Evolutionary conservation across 2,888 invertebrate species (phyloP), one percentile per base, ranked within the genome.

Genomic region (Patella ulyssiponensis): DNA sequence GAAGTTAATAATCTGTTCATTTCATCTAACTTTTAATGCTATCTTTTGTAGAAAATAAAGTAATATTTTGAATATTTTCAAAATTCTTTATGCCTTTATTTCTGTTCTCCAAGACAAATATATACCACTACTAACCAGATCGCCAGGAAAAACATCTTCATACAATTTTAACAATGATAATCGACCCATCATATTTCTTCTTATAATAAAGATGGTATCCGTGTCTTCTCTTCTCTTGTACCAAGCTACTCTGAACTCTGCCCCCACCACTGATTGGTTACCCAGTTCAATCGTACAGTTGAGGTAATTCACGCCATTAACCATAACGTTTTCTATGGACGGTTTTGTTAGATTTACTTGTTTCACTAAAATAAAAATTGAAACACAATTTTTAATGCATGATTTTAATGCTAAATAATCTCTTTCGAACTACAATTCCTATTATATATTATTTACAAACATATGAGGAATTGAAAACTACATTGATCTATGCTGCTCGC

Each of bases 131-230:
- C 64, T 64, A 23, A 64, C 64, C 20, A 23, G 64, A 20, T 64
- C 64, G 23, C 64, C 64, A 12, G 64, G 64, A 20, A 64, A 64
- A 64, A 64, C 64, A 64, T 64, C 64, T 20, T 64, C 20, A 14
- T 64, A 64, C 12, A 64, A 20, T 64, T 64, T 64, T 64, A 64
- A 64, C 23, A 64, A 64, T 23, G 64, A 64, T 64, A 64, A 64
- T 20, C 64, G 64, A 23, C 64, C 64, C 64, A 64, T 64, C 64
- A 64, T 64, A 64, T 64, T 64, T 23, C 64, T 23, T 14, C 64
- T 64, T 11, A 64, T 64, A 44, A 44, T 44, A 9, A 44, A 44
- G 9, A 64, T 64, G 2, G 20, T 20, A 3, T 23, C 20, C 23
- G 20, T 23, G 14, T 14, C 64, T 23, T 23, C 64, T 23, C 20